phyloP scores from a whole-genome alignment of 2,113 vertebrate species.

The Dendropsophus ebraccatus region DNA sequence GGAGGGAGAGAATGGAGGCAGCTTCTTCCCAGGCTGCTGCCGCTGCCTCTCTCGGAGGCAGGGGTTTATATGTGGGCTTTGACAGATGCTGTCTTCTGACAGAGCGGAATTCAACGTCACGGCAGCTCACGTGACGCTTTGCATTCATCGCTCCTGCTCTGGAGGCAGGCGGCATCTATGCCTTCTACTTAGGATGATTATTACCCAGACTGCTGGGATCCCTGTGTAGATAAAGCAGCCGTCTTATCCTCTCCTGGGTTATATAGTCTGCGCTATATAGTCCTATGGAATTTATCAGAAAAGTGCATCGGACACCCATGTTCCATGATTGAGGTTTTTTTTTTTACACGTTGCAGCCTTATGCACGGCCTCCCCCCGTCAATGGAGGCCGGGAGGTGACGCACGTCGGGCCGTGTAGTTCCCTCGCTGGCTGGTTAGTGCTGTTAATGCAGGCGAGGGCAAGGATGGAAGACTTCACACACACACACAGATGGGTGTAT shows the following conservation, averaged over 20 bases:
- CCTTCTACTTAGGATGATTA: slow-evolving; percentile 24
- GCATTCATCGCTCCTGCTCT: slow-evolving; percentile 79
- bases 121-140: slow-evolving; percentile 82
- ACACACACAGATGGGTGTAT: too few relatives aligned
- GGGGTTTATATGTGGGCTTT: slow-evolving; percentile 83
- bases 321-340: not conserved
- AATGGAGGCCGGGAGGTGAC: not conserved
- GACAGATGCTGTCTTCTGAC: slow-evolving; percentile 85
- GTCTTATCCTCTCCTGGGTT: not conserved
- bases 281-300: not conserved
- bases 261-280: not conserved
- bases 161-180: slow-evolving; percentile 66
- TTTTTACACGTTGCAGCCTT: not conserved
- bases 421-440: not conserved
- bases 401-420: not conserved
- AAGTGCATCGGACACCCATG: not conserved
- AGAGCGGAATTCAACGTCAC: slow-evolving; percentile 85
- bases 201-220: slow-evolving; percentile 17
- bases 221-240: not conserved
- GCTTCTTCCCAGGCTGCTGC: slow-evolving; percentile 72
- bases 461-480: too few relatives aligned
- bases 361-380: not conserved
- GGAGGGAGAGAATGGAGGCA: slow-evolving; percentile 68
- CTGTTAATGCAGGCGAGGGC: too few relatives aligned
- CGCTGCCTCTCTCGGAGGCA: slow-evolving; percentile 69